phyloP scores from a whole-genome alignment of 2,113 vertebrate genomes.

The Felis catus region F.catus_Fca126_mat1.0 CM031417.1:39621001-39621500 shows the following conservation, averaged over 20 bases:
- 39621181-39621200: not conserved
- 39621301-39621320: not conserved
- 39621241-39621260: not conserved
- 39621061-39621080: not conserved
- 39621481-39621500: not conserved
- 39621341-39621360: not conserved
- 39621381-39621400: not conserved
- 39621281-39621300: not conserved
- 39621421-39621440: not conserved
- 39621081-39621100: not conserved
- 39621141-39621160: constrained; percentile 1
- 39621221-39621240: not conserved
- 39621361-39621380: not conserved
- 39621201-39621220: not conserved
- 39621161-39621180: not conserved
- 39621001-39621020: not conserved
- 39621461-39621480: not conserved
- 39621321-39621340: not conserved
- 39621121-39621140: not conserved
- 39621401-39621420: not conserved
- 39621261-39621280: not conserved
- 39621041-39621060: not conserved
- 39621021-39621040: not conserved
- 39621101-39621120: not conserved
- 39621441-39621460: not conserved